phyloP scores from a whole-genome alignment of 2,888 invertebrate genomes.

The Pachycephus smyrnensis region DNA sequence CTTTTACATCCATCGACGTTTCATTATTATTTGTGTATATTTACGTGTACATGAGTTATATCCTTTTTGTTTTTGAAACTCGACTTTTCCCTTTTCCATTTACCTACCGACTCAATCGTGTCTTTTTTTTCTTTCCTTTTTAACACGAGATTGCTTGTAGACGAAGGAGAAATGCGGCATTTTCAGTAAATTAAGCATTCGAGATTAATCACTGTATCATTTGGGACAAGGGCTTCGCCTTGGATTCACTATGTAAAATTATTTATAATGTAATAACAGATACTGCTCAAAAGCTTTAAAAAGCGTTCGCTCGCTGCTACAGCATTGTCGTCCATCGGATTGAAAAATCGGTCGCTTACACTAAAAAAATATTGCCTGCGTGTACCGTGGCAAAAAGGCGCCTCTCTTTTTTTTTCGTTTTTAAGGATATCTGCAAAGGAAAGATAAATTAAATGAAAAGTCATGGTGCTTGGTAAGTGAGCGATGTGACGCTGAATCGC shows the following conservation, averaged over 20 bases:
- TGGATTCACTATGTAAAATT: not conserved
- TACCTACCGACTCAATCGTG: not conserved
- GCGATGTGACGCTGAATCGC: not conserved
- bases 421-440: not conserved
- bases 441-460: not conserved
- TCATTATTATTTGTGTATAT: conserved; percentile 13
- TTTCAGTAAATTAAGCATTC: not conserved
- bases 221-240: not conserved
- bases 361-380: not conserved
- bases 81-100: not conserved
- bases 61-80: not conserved
- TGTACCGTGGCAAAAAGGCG: not conserved
- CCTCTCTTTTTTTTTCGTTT: not conserved
- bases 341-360: not conserved
- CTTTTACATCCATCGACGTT: conserved; percentile 45
- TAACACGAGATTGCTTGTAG: not conserved
- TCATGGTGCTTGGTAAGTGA: not conserved
- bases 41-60: not conserved
- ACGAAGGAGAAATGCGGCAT: not conserved
- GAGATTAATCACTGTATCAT: conserved; percentile 3
- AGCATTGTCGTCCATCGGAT: not conserved
- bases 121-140: not conserved
- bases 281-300: not conserved
- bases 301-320: not conserved
- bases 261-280: not conserved